phyloP scores from a whole-genome alignment of 2,113 vertebrate genomes.

The Myrmecobius fasciatus region DNA sequence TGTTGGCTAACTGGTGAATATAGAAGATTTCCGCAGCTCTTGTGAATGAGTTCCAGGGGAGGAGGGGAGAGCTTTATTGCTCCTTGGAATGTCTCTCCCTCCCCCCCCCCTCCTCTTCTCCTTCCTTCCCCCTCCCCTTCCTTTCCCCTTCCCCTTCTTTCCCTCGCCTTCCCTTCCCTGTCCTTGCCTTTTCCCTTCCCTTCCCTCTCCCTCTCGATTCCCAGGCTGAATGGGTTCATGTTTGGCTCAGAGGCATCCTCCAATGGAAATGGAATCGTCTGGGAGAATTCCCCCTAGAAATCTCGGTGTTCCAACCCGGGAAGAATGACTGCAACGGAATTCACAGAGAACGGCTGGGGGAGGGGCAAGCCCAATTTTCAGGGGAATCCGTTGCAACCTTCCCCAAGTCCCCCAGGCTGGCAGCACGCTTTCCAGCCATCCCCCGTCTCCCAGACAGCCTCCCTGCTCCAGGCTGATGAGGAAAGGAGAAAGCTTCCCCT shows the following conservation, averaged over 20 bases:
- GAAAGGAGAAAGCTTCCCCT: constrained; percentile 39
- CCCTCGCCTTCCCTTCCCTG: no score
- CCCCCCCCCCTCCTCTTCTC: constrained; percentile 50
- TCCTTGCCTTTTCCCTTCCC: no score
- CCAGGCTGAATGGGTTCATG: constrained; percentile 85
- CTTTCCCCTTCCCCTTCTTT: no score
- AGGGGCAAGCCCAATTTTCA: constrained; percentile 68
- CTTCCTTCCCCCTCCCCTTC: neutral
- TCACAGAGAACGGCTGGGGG: constrained; percentile 56
- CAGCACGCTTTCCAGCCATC: constrained; percentile 33
- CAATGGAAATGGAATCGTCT: constrained; percentile 85
- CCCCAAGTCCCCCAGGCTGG: constrained; percentile 53
- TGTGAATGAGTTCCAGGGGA: constrained; percentile 82
- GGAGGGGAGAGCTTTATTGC: constrained; percentile 74
- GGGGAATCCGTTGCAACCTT: constrained; percentile 70
- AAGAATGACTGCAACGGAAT: constrained; percentile 78
- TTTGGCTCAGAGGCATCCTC: constrained; percentile 88
- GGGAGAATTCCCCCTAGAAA: constrained; percentile 87
- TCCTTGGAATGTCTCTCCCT: constrained; percentile 75
- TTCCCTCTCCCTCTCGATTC: constrained; percentile 55
- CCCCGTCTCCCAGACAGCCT: constrained; percentile 28
- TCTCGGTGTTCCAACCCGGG: constrained; percentile 84
- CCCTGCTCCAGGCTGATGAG: constrained; percentile 46
- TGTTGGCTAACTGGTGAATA: constrained; percentile 78
- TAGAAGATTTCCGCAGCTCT: constrained; percentile 73